phyloP scores from a whole-genome alignment of 2,888 invertebrate species.

The Coecobrya sp. region DNA sequence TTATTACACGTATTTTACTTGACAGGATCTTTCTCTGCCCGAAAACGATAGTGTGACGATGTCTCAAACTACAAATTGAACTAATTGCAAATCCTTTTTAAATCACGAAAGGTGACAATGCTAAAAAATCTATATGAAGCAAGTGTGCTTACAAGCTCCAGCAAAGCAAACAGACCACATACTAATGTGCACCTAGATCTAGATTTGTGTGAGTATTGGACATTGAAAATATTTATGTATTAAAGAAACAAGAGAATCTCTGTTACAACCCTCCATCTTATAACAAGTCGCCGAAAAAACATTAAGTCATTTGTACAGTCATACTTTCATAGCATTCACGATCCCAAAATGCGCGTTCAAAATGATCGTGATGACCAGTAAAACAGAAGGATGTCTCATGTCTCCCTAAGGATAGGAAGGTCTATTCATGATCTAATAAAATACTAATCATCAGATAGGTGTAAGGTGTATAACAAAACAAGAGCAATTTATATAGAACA shows the following conservation, averaged over 20 bases:
- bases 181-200: background rate
- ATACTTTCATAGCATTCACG: background rate
- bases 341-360: constrained; percentile 1
- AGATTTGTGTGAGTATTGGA: background rate
- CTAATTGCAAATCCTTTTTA: constrained; percentile 21
- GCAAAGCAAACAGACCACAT: constrained; percentile 7
- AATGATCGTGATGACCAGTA: background rate
- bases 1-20: background rate
- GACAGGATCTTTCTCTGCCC: background rate
- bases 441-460: constrained; percentile 68
- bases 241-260: background rate
- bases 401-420: background rate
- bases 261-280: too few species aligned
- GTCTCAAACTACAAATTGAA: constrained; percentile 16
- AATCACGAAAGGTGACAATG: constrained; percentile 25
- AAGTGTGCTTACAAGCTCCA: background rate
- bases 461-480: constrained; percentile 45
- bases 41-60: background rate
- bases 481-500: constrained; percentile 66
- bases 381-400: constrained; percentile 35
- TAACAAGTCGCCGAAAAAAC: background rate
- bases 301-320: constrained; percentile 11
- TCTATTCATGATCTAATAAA: constrained; percentile 74
- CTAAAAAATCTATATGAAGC: background rate
- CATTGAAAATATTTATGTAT: background rate